Conservation (phyloP, 2,797 vertebrate species). For the Cyclura pinguis region DNA sequence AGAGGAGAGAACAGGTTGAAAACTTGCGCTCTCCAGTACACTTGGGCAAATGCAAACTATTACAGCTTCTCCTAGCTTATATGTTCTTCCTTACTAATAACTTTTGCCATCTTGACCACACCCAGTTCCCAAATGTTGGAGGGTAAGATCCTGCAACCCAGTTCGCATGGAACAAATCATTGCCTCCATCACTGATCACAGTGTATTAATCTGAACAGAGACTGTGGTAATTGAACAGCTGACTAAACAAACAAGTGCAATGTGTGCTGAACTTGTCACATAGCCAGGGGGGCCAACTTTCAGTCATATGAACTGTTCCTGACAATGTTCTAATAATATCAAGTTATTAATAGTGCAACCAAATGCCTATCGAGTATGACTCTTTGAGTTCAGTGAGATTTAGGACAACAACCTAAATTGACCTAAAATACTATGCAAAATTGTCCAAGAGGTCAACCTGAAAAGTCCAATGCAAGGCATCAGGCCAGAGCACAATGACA, state of each 20-base stretch:
- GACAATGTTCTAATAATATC: neutral
- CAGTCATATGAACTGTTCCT: neutral
- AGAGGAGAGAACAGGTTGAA: no score
- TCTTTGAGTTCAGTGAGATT: no score
- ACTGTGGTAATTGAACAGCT: neutral
- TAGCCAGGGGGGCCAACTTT: neutral
- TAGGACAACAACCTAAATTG: neutral
- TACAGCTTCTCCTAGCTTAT: no score
- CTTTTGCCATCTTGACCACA: no score
- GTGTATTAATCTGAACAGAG: neutral
- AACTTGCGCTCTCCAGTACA: no score
- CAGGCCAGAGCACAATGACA: neutral
- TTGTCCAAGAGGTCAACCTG: neutral
- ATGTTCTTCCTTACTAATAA: no score
- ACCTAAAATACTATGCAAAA: accelerated
- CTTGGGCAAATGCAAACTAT: no score
- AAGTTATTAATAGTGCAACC: neutral
- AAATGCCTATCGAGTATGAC: neutral
- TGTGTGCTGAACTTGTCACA: neutral
- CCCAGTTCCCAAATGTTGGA: no score
- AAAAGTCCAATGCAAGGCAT: neutral
- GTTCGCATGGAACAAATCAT: neutral
- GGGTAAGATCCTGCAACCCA: neutral
- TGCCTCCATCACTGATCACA: neutral
- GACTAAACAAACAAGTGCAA: neutral